A percentile compares a stretch with the other conserved stretches of the same genome.
Conservation (phyloP, 2,888 invertebrate genomes). For the Maniola hyperantus region DNA sequence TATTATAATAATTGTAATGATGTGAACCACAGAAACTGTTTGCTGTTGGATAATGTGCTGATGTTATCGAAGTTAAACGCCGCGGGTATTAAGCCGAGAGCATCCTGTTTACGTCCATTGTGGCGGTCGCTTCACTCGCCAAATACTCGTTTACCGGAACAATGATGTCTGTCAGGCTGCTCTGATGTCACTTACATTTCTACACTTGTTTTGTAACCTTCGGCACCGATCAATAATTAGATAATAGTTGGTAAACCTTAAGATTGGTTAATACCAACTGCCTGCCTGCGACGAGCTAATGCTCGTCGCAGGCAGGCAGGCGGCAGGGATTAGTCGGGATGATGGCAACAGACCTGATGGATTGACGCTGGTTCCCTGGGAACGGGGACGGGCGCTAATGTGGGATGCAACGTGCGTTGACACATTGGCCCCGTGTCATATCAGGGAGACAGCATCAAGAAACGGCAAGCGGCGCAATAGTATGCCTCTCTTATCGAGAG, state of each 20-base stretch:
- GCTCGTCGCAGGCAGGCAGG: no score
- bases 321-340: no score
- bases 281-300: no score
- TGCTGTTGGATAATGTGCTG: neutral
- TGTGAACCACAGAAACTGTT: neutral
- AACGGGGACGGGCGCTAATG: no score
- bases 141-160: slow-evolving; percentile 2
- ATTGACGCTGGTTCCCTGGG: no score
- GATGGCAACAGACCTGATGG: no score
- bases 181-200: neutral
- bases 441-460: no score
- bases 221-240: neutral
- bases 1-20: neutral
- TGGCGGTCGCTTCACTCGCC: slow-evolving; percentile 9
- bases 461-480: no score
- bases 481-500: no score
- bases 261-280: no score
- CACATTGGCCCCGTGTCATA: no score
- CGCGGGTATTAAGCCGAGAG: slow-evolving; percentile 19
- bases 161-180: neutral
- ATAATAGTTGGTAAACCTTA: neutral
- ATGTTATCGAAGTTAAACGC: slow-evolving; percentile 26
- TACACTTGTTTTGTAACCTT: slow-evolving; percentile 1
- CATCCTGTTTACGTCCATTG: slow-evolving; percentile 30
- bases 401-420: no score